Conservation (phyloP, 2,797 vertebrate species). For the Anniella stebbinsi region DNA sequence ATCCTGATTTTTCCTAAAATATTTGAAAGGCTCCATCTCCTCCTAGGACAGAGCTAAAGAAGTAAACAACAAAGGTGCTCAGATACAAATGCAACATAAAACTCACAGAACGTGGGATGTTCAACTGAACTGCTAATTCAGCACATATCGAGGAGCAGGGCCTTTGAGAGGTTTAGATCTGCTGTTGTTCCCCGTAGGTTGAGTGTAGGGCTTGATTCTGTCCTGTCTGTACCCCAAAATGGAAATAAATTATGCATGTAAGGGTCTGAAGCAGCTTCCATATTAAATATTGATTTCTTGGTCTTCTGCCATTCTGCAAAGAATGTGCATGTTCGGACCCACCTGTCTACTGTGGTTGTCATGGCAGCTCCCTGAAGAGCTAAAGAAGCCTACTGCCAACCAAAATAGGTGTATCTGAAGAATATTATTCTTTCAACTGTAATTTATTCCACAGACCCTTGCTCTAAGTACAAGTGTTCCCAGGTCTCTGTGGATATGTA, state of each 20-base stretch:
- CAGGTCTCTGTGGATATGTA: conserved; percentile 60
- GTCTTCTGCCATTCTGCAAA: conserved; percentile 55
- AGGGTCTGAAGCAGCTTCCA: conserved; percentile 65
- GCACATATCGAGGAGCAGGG: conserved; percentile 20
- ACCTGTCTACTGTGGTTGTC: conserved; percentile 50
- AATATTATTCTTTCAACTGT: conserved; percentile 52
- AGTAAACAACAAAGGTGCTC: neutral
- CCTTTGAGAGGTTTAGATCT: neutral
- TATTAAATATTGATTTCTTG: conserved; percentile 73
- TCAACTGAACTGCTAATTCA: neutral
- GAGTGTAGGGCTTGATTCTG: conserved; percentile 12
- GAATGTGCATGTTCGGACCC: conserved; percentile 43
- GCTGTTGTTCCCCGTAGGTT: conserved; percentile 32
- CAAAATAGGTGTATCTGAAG: conserved; percentile 58
- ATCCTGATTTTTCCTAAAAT: conserved; percentile 31
- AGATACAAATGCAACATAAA: conserved; percentile 33
- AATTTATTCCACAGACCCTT: conserved; percentile 68
- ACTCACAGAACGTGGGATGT: neutral
- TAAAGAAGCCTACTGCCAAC: conserved; percentile 23
- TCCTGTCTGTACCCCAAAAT: conserved; percentile 69
- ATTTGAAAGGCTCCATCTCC: conserved; percentile 42
- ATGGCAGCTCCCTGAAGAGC: conserved; percentile 40
- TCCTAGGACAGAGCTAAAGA: conserved; percentile 18
- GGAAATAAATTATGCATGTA: conserved; percentile 72
- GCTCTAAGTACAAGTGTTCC: conserved; percentile 66